A percentile compares a stretch with the other conserved stretches of the same genome.
These are phyloP conservation scores for Blastobasis adustella DNA, from an alignment of 2,888 invertebrate genomes.

Conservation along the genomic window DNA sequence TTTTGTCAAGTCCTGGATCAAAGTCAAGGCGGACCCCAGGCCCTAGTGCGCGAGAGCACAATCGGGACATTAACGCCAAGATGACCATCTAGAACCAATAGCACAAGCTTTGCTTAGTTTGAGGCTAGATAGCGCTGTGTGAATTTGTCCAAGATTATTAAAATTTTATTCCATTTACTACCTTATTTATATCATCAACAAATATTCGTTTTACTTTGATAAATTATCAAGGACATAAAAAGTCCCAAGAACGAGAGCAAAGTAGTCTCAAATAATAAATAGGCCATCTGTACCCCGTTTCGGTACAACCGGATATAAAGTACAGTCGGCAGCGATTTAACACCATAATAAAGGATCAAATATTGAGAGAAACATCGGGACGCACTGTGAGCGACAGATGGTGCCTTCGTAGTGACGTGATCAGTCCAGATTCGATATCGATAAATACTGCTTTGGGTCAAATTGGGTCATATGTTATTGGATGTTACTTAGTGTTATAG, in stretches of 20 bases:
- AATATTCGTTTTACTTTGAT: not conserved
- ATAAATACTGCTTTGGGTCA: too few species aligned
- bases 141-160: not conserved
- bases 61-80: too few species aligned
- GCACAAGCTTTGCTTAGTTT: too few species aligned
- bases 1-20: too few species aligned
- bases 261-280: not conserved
- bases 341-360: conserved; percentile 28
- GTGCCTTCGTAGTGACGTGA: conserved; percentile 1
- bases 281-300: too few species aligned
- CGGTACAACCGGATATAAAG: conserved; percentile 10
- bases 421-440: too few species aligned
- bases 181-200: not conserved
- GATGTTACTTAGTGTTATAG: too few species aligned
- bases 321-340: conserved; percentile 17
- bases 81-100: too few species aligned
- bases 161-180: not conserved
- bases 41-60: too few species aligned
- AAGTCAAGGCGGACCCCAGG: too few species aligned
- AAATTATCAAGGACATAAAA: not conserved
- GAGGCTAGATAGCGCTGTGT: too few species aligned
- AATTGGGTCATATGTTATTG: too few species aligned
- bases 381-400: conserved; percentile 27
- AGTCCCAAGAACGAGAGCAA: not conserved
- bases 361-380: conserved; percentile 26